Percentiles rank a stretch among this genome's conserved stretches.
These are phyloP conservation scores for Nothoprocta pentlandii DNA, from an alignment of 2,113 vertebrate species.

Conservation along the genomic window DNA sequence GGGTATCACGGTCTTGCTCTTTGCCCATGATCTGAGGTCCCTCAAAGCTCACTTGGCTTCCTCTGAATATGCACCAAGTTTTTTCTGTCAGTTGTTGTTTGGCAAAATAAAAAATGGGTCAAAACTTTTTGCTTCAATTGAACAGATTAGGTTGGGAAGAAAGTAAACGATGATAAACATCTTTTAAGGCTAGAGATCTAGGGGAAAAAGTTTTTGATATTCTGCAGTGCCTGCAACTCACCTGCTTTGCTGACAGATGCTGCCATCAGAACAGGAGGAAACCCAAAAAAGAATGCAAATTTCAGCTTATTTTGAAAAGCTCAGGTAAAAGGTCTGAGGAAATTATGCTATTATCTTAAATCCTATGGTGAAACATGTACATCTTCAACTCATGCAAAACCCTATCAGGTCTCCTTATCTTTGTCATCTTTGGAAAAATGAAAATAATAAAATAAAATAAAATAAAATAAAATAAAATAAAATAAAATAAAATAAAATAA, in stretches of 20 bases:
- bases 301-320: neutral
- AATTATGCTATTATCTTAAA: neutral
- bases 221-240: neutral
- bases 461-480: too few relatives aligned
- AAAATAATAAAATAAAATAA: too few relatives aligned
- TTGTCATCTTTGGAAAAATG: neutral
- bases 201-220: neutral
- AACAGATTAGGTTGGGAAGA: neutral
- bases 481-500: too few relatives aligned
- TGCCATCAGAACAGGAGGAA: neutral
- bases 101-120: neutral
- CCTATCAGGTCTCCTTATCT: neutral
- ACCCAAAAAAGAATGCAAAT: neutral
- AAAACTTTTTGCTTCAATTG: neutral
- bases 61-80: neutral
- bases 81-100: neutral
- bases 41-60: neutral
- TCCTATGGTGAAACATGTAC: neutral
- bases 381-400: neutral
- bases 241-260: neutral
- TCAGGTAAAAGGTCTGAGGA: neutral
- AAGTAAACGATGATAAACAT: neutral
- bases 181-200: neutral
- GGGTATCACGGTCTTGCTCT: rapidly evolving
- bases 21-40: neutral